Percentiles rank a stretch among this genome's conserved stretches.
phyloP scores from a whole-genome alignment of 2,113 vertebrate species.

The Isurus oxyrinchus region DNA sequence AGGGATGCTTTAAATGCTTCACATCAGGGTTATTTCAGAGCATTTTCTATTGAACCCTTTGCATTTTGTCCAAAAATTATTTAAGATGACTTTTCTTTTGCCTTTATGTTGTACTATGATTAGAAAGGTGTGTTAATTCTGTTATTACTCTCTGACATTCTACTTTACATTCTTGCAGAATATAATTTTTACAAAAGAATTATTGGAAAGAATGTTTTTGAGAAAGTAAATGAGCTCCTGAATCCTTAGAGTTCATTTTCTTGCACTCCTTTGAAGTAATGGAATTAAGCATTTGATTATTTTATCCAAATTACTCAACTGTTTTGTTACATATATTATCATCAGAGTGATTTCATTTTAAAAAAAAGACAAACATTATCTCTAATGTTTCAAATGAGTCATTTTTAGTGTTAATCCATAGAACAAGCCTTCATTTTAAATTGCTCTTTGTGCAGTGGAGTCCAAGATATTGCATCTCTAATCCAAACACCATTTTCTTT shows the following conservation, averaged over 20 bases:
- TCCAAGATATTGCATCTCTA: neutral
- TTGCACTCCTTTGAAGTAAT: neutral
- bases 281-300: conserved; percentile 10
- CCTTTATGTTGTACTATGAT: neutral
- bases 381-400: neutral
- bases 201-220: conserved; percentile 10
- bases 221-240: neutral
- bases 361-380: neutral
- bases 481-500: neutral
- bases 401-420: conserved; percentile 19
- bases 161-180: conserved; percentile 4
- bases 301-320: conserved; percentile 17
- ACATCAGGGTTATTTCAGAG: conserved; percentile 4
- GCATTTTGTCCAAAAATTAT: neutral
- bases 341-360: neutral
- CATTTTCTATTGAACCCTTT: neutral
- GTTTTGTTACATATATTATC: neutral
- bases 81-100: conserved; percentile 8
- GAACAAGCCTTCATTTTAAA: neutral
- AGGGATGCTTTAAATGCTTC: neutral
- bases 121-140: neutral
- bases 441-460: neutral
- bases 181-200: conserved; percentile 5
- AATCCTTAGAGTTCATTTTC: neutral
- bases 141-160: neutral